Base-by-base conservation (phyloP, 2,888 invertebrate genomes). In the Cryptosula pallasiana region DNA sequence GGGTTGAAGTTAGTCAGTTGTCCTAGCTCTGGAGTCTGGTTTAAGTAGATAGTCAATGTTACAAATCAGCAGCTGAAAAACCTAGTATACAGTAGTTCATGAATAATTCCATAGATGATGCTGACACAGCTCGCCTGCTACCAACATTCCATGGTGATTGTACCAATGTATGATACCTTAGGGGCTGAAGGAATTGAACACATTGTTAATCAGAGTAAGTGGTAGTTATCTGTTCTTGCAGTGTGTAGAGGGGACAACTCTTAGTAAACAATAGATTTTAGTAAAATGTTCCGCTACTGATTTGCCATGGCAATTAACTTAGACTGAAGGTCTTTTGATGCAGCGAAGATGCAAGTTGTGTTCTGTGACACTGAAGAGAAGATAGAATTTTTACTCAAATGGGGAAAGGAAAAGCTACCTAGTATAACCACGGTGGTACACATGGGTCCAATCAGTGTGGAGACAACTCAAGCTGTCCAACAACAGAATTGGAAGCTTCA, bases 101-200 rank as follows among this genome's bases (percentile, higher is more conserved):
- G n/a, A n/a, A n/a, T n/a, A n/a, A n/a, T n/a, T n/a, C 32, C 32
- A 13, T 32, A 63, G 63, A 63, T 63, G 63, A 32, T 63, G 2
- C 2, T 63, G 63, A 63, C 63, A 3, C 81, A 82, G 72, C 77
- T 79, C 72, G 79, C 76, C 20, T 78, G 80, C 70, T 81, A 79
- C 75, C 77, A 77, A 73, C 80, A 81, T 69, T 82, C 82, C 45
- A 80, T 81, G 79, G 79, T 78, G 35, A 75, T 78, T 13, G 81
- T 83, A 2, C 82, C 82, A 3, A 74, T 83, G 57, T 82, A 82
- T 74, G 81, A 81, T 73, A 81, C 81, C n/a, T 75, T 81, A 27
- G 97, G 97, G 81, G 93, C 94, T 78, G 95, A 97, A 85, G 95
- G 97, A 77, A 95, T 95, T 88, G 92, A 93, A 88, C 95, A 92